phyloP scores from a whole-genome alignment of 2,797 vertebrate species.

The Vireo griseus region DNA sequence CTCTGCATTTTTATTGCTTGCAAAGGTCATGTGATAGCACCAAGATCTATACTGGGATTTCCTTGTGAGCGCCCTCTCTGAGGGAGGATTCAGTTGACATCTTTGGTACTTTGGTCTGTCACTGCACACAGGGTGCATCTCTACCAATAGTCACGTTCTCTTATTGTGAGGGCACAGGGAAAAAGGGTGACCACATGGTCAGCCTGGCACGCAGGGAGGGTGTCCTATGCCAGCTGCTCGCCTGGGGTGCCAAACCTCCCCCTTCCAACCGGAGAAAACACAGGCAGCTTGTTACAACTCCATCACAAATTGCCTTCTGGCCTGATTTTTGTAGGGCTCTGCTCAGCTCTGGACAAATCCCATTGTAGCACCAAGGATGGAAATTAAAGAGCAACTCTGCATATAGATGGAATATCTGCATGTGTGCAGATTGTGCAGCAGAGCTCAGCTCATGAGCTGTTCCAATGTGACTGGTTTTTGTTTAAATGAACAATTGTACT shows the following conservation, averaged over 20 bases:
- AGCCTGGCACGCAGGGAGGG: background rate
- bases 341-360: background rate
- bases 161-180: background rate
- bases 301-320: background rate
- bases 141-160: background rate
- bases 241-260: background rate
- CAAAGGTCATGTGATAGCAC: background rate
- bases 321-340: background rate
- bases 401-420: background rate
- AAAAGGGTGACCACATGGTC: background rate
- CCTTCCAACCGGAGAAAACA: background rate
- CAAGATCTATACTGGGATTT: background rate
- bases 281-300: background rate
- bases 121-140: accelerated
- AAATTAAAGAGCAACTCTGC: background rate
- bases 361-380: background rate
- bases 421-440: background rate
- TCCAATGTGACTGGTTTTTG: conserved; percentile 20
- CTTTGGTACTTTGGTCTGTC: background rate
- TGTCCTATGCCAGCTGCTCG: accelerated
- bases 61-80: background rate
- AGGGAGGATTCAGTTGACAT: background rate
- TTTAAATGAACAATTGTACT: conserved; percentile 30
- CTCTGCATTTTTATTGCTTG: background rate
- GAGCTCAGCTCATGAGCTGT: background rate